Evolutionary conservation across 2,113 vertebrate species (phyloP), one percentile per base, ranked within the genome.

Genomic region (Tichodroma muraria): DNA sequence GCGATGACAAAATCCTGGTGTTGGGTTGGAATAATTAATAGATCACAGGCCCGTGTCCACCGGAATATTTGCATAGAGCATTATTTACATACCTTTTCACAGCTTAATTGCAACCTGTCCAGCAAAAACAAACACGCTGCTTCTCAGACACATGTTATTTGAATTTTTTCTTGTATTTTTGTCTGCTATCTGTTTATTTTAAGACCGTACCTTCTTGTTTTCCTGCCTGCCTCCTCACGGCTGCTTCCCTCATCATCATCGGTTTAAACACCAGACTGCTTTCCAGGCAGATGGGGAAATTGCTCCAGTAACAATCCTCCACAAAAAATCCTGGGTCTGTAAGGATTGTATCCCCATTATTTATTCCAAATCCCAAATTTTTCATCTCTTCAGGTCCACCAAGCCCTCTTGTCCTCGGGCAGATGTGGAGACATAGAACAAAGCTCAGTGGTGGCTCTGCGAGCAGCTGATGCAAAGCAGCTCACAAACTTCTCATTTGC

Each of bases 31-130:
- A 63, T 80, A 72, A 93, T 86, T 79, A 90, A 90, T 21, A 82
- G 81, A 49, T 93, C 44, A 27, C 63, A 79, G 73, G 80, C 61
- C 72, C 12, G 6, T 40, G 76, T 89, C 93, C 91, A 88, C 8
- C 14, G 77, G 47, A 77, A 56, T 54, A 90, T 96, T 97, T 96
- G 80, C 87, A 93, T 95, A 38, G 50, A 78, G 38, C 14, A 31
- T 73, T 56, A 85, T 95, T 92, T 90, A 66, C 73, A 85, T 93
- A 53, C 38, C 12, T 92, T 69, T 78, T 38, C 73, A 59, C 79
- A 61, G 40, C 7, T 75, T 95, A 93, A 86, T 85, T 88, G 80
- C 56, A 95, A 75, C 72, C 60, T 86, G 85, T 30, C 76, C 86
- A 44, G 60, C 47, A 88, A 63, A 94, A 91, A 56, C 86, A 94